phyloP scores from a whole-genome alignment of 2,888 invertebrate genomes.

The Rotaria sp. region DNA sequence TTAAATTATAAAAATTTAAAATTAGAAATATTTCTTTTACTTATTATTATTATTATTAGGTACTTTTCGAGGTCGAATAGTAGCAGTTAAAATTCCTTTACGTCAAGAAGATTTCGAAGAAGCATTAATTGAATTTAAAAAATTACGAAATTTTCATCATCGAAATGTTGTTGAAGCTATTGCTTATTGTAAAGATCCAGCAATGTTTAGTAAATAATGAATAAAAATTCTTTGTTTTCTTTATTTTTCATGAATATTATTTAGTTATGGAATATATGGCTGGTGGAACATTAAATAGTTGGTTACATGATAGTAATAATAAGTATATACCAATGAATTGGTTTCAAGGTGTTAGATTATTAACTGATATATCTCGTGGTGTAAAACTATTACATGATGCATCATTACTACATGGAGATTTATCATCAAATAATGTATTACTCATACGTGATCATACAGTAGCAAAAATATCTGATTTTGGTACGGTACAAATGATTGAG shows the following conservation, averaged over 20 bases:
- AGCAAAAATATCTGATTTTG: background rate
- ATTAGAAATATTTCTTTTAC: background rate
- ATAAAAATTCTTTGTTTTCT: too few relatives aligned
- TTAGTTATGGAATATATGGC: background rate
- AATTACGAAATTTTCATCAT: background rate
- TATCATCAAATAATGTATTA: background rate
- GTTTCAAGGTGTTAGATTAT: background rate
- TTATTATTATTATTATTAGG: background rate
- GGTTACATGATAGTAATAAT: background rate
- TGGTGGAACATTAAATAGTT: background rate
- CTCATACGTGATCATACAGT: background rate
- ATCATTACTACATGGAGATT: background rate
- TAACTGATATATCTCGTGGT: background rate
- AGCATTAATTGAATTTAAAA: background rate
- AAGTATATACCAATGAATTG: background rate
- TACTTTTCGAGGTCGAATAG: background rate
- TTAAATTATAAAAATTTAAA: background rate
- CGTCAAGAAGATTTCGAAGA: background rate
- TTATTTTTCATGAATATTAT: too few relatives aligned
- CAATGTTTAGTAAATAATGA: background rate
- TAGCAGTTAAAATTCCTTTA: background rate
- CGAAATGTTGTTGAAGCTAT: slow-evolving; percentile 14
- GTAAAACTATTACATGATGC: background rate
- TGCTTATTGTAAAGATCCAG: background rate
- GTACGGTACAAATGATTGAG: background rate